These are phyloP conservation scores for Drosophila suboccidentalis DNA, from an alignment of 2,888 invertebrate genomes.

Conservation along the genomic window DNA sequence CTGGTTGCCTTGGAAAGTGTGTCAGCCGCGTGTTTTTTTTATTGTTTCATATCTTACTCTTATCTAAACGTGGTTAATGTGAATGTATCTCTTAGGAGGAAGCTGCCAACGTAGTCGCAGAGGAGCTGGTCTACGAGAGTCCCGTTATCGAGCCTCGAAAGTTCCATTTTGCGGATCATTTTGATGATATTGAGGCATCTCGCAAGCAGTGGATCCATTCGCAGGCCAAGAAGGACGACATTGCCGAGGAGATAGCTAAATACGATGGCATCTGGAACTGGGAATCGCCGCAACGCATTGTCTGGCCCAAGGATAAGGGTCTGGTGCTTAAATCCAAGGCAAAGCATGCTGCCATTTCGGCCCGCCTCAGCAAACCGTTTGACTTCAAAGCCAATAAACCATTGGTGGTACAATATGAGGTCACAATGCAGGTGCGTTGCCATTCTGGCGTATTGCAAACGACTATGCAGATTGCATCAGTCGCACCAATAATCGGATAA, in stretches of 20 bases:
- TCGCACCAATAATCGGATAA: constrained; percentile 48
- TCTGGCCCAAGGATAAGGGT: constrained; percentile 93
- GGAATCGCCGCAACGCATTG: constrained; percentile 91
- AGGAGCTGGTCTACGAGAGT: constrained; percentile 86
- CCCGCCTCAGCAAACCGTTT: constrained; percentile 92
- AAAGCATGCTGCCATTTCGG: constrained; percentile 97
- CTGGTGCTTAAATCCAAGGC: constrained; percentile 97
- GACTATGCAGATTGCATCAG: constrained; percentile 72
- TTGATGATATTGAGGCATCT: constrained; percentile 91
- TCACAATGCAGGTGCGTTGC: constrained; percentile 89
- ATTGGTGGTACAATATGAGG: constrained; percentile 96
- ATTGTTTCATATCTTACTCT: constrained; percentile 43
- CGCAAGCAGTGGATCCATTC: constrained; percentile 94
- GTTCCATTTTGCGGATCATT: constrained; percentile 93
- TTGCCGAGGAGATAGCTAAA: constrained; percentile 95
- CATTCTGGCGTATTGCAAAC: background rate
- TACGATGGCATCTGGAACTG: constrained; percentile 93
- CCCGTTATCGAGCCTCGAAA: constrained; percentile 89
- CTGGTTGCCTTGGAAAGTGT: constrained; percentile 40
- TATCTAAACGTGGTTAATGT: constrained; percentile 19
- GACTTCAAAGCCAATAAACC: constrained; percentile 92
- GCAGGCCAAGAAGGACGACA: constrained; percentile 95
- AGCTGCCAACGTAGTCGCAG: constrained; percentile 36
- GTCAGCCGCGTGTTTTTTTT: constrained; percentile 62
- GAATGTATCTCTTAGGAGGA: constrained; percentile 65